A percentile compares a stretch with the other conserved stretches of the same genome.
phyloP scores from a whole-genome alignment of 2,888 invertebrate species.

The Agrenia bidenticulata region DNA sequence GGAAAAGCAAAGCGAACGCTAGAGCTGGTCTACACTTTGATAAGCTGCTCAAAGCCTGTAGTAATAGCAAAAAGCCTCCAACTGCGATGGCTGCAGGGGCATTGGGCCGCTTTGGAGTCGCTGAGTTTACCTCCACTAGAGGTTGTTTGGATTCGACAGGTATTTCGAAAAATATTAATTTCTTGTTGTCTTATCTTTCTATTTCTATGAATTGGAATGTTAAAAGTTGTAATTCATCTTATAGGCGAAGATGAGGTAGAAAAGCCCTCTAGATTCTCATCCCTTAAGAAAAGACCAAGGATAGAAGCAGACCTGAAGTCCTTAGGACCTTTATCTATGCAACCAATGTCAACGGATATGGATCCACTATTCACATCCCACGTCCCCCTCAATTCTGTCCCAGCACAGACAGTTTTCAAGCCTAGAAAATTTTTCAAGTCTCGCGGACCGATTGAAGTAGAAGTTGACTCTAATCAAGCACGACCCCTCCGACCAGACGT shows the following conservation, averaged over 20 bases:
- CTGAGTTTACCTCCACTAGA: conserved; percentile 84
- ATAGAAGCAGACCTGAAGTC: conserved; percentile 23
- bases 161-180: conserved; percentile 14
- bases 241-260: conserved; percentile 24
- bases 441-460: conserved; percentile 55
- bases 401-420: conserved; percentile 58
- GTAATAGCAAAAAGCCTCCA: conserved; percentile 66
- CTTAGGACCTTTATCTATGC: conserved; percentile 10
- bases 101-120: conserved; percentile 91
- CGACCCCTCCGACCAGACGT: conserved; percentile 30
- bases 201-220: conserved; percentile 1
- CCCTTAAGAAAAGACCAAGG: conserved; percentile 44
- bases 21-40: conserved; percentile 62
- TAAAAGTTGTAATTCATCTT: neutral
- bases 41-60: conserved; percentile 70
- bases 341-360: neutral
- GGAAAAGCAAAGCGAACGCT: conserved; percentile 45
- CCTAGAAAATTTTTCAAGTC: conserved; percentile 87
- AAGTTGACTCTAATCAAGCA: conserved; percentile 24
- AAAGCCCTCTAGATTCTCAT: conserved; percentile 37
- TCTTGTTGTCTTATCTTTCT: neutral
- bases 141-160: conserved; percentile 65
- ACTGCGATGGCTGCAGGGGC: conserved; percentile 84
- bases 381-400: conserved; percentile 56
- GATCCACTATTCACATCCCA: conserved; percentile 21